These are phyloP conservation scores for Sminthurides aquaticus DNA, from an alignment of 2,888 invertebrate species.

Conservation along the genomic window DNA sequence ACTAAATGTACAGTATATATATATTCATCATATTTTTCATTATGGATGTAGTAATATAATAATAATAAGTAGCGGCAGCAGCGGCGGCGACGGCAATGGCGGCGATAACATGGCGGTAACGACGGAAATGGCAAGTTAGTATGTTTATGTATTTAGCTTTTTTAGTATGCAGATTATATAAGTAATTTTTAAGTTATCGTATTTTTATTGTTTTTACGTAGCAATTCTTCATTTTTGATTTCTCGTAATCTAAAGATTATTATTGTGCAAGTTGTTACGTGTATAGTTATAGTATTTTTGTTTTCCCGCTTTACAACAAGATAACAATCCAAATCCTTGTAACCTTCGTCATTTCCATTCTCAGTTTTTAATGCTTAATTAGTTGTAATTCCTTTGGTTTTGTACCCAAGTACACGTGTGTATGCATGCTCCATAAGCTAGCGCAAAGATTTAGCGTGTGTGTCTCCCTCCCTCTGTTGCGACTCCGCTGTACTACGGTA, in stretches of 20 bases:
- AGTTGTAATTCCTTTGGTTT: background rate
- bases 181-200: conserved; percentile 3
- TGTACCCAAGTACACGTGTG: background rate
- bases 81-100: conserved; percentile 4
- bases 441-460: background rate
- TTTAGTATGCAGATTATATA: no score
- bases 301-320: no score
- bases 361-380: background rate
- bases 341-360: background rate
- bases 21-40: background rate
- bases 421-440: no score
- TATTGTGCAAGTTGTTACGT: background rate
- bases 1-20: background rate
- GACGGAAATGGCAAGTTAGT: background rate
- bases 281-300: background rate
- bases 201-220: conserved; percentile 7
- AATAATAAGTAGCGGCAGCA: conserved; percentile 6
- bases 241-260: background rate
- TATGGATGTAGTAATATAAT: background rate
- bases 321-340: no score
- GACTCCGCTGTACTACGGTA: no score
- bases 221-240: background rate
- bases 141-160: background rate
- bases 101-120: conserved; percentile 1
- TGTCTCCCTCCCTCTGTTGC: background rate